Base-by-base conservation (phyloP, 2,113 vertebrate species). In the Indicator indicator region DNA sequence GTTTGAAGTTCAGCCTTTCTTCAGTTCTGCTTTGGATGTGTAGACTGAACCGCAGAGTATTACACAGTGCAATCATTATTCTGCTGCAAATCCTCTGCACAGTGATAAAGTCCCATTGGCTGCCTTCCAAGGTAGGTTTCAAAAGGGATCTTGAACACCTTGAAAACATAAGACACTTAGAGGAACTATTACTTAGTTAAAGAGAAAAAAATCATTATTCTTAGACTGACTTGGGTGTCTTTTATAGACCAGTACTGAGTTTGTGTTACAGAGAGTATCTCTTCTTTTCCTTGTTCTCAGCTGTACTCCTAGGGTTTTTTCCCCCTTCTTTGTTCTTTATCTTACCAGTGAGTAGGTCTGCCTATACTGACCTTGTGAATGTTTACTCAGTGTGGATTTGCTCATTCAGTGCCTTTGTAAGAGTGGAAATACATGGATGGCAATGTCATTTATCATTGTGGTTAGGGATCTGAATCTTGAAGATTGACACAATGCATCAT, bases 111-210 rank as follows among this genome's bases (percentile, higher is more conserved):
- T 77, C 69, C 74, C 59, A 6, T 14, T 96, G 95, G 94, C 88
- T 93, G 86, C 70, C 80, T 90, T 93, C 83, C 95, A 89, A 65
- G 27, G 16, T 9, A 82, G 10, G 16, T 86, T 94, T 95, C 83
- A 75, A 86, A 94, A 92, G 46, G 24, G 4, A 24, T 75, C 30
- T 93, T 89, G 68, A 92, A 82, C 62, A 79, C 4, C 6, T 33
- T 75, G 86, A 78, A 78, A 84, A 65, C 9, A 85, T 71, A 81
- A 68, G 70, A 81, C n/a, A 58, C 54, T 88, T 88, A 78, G 32
- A 56, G 32, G 52, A 91, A 38, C 58, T 56, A 42, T 73, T 50
- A 70, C 32, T 68, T 72, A 40, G 48, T 54, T 83, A 79, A 79
- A 26, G 30, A 84, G 55, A 84, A 86, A 60, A 79, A 11, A 81